phyloP scores from a whole-genome alignment of 2,888 invertebrate species.

The Pheosia gnoma region DNA sequence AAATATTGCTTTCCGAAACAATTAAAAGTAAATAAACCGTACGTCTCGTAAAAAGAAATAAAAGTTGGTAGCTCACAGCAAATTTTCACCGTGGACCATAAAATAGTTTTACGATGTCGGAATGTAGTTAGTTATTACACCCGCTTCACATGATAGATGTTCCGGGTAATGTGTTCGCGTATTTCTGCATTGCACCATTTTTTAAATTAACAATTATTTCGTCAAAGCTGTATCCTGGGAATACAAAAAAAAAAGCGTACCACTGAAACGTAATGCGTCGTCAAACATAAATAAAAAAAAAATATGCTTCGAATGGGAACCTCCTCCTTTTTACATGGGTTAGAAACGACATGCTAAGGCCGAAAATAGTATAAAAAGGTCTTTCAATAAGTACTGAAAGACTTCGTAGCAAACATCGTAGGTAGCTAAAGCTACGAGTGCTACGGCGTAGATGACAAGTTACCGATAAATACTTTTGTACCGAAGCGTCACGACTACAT shows the following conservation, averaged over 20 bases:
- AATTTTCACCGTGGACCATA: constrained; percentile 61
- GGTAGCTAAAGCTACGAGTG: constrained; percentile 27
- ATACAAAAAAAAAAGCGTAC: too few species aligned
- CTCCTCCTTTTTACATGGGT: too few species aligned
- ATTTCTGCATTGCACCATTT: constrained; percentile 50
- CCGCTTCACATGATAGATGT: constrained; percentile 31
- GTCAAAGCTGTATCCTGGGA: too few species aligned
- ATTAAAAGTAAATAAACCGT: constrained; percentile 18
- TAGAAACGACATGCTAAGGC: too few species aligned
- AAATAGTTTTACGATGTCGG: constrained; percentile 64
- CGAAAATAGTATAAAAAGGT: too few species aligned
- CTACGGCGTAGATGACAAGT: constrained; percentile 33
- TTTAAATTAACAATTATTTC: not conserved
- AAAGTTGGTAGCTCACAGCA: constrained; percentile 51
- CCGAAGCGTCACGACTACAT: not conserved
- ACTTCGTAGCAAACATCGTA: constrained; percentile 26
- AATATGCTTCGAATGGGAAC: too few species aligned
- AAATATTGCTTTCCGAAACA: constrained; percentile 1
- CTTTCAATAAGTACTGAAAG: too few species aligned
- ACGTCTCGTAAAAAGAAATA: constrained; percentile 41
- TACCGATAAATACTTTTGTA: constrained; percentile 13
- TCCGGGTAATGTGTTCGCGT: constrained; percentile 35
- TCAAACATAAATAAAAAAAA: too few species aligned
- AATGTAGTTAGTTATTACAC: constrained; percentile 63
- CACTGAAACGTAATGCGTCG: too few species aligned